These are phyloP conservation scores for Deroplatys truncata DNA, from an alignment of 2,888 invertebrate genomes.

Conservation along the genomic window DNA sequence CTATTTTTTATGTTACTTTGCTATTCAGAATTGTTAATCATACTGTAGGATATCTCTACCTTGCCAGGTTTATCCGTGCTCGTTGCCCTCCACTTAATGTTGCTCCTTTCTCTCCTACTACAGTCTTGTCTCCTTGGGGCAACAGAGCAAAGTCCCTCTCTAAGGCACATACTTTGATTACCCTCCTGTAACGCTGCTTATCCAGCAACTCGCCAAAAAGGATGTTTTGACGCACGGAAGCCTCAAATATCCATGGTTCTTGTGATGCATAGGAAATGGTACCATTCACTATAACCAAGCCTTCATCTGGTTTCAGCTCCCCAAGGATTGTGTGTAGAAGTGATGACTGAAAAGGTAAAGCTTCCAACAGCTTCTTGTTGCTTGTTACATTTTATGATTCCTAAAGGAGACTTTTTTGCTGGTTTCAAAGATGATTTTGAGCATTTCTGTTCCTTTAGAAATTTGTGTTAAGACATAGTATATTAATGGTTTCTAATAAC, in stretches of 20 bases:
- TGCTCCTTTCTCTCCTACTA: constrained; percentile 76
- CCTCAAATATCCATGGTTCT: constrained; percentile 73
- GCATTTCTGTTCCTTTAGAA: background rate
- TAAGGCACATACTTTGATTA: constrained; percentile 60
- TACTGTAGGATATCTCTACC: constrained; percentile 38
- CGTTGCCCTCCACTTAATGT: constrained; percentile 76
- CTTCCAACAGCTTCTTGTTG: background rate
- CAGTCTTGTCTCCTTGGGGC: constrained; percentile 65
- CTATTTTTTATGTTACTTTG: no score
- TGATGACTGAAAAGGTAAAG: constrained; percentile 46
- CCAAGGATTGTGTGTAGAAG: constrained; percentile 65
- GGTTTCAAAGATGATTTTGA: background rate
- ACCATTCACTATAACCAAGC: constrained; percentile 59
- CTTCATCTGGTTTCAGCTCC: constrained; percentile 63
- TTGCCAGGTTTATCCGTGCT: constrained; percentile 70
- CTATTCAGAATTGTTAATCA: background rate
- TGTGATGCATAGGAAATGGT: constrained; percentile 67
- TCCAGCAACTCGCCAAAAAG: constrained; percentile 66
- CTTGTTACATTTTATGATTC: background rate
- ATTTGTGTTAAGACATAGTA: background rate
- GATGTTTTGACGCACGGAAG: constrained; percentile 72
- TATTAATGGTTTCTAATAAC: background rate
- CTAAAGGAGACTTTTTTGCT: background rate
- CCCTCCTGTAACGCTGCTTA: constrained; percentile 46
- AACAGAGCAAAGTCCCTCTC: constrained; percentile 64